Evolutionary conservation across 2,888 invertebrate genomes (phyloP).

Genomic region (Herminia tarsipennalis): DNA sequence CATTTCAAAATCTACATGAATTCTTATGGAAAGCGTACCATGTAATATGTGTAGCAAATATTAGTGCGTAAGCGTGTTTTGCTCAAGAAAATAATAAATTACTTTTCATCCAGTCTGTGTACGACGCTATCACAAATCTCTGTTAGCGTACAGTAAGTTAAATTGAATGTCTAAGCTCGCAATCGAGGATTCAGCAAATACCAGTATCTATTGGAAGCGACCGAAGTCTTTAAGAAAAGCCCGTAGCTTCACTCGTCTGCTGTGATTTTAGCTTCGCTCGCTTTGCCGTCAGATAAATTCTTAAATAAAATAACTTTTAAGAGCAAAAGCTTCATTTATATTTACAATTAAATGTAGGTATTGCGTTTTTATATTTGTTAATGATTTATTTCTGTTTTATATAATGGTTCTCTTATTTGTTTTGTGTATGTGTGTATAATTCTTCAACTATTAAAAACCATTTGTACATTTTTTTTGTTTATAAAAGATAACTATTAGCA

Average conservation of each 20-base stretch:
- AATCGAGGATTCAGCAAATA: constrained; percentile 76
- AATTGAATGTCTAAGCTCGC: constrained; percentile 79
- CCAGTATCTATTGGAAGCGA: constrained; percentile 71
- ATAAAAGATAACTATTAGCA: no score
- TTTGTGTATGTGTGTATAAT: no score
- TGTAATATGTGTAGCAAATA: constrained; percentile 6
- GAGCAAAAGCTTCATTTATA: constrained; percentile 2
- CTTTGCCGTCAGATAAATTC: constrained; percentile 27
- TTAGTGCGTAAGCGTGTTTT: constrained; percentile 19
- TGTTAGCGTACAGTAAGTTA: constrained; percentile 71
- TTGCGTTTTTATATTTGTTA: no score
- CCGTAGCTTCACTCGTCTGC: constrained; percentile 60
- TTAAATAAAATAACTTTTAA: constrained; percentile 21
- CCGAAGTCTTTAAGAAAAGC: constrained; percentile 72
- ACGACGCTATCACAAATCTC: constrained; percentile 65
- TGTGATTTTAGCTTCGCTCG: constrained; percentile 40
- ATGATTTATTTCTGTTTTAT: no score
- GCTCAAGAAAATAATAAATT: constrained; percentile 46
- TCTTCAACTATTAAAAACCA: no score
- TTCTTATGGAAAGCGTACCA: no score
- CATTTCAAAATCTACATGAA: no score
- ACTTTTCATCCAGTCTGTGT: constrained; percentile 44
- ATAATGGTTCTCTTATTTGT: no score
- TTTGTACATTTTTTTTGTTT: no score
- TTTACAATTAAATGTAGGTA: no score